Conservation (phyloP, 2,113 vertebrate species). For the Scomber japonicus region DNA sequence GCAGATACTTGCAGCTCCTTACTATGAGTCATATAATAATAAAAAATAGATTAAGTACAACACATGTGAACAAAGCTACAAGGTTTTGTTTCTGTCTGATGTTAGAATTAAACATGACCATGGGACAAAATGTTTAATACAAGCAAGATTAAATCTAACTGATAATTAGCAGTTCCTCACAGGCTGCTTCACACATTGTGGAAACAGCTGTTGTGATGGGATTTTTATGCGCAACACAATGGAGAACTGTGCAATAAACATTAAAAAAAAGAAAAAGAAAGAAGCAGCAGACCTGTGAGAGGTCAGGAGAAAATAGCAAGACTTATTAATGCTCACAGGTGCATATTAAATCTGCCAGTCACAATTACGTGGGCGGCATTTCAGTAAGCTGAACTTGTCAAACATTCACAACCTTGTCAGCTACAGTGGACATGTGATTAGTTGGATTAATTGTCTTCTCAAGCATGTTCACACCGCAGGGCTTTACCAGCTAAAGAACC, state of each 20-base stretch:
- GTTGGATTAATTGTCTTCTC: background rate
- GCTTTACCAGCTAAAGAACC: background rate
- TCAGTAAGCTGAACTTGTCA: conserved; percentile 6
- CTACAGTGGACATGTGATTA: background rate
- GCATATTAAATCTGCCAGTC: conserved; percentile 31
- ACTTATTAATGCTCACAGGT: conserved; percentile 3
- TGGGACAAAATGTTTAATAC: background rate
- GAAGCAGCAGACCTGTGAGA: background rate
- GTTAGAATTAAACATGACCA: background rate
- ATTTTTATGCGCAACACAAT: conserved; percentile 2
- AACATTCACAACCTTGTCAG: background rate
- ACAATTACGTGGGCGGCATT: background rate
- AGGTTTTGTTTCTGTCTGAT: background rate
- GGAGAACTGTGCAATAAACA: conserved; percentile 2
- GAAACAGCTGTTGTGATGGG: background rate
- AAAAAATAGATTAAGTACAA: conserved; percentile 4
- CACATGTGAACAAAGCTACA: background rate
- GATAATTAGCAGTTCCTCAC: background rate
- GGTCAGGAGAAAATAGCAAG: conserved; percentile 5
- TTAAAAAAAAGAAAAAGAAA: background rate
- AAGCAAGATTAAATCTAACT: background rate
- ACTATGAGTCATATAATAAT: background rate
- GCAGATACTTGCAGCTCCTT: background rate
- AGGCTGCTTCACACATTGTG: background rate
- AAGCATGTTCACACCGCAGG: background rate